Evolutionary conservation across 92 coral and sea anemone species (phyloP), one percentile per base, ranked within the genome.

Genomic region (Bergia puertoricense): DNA sequence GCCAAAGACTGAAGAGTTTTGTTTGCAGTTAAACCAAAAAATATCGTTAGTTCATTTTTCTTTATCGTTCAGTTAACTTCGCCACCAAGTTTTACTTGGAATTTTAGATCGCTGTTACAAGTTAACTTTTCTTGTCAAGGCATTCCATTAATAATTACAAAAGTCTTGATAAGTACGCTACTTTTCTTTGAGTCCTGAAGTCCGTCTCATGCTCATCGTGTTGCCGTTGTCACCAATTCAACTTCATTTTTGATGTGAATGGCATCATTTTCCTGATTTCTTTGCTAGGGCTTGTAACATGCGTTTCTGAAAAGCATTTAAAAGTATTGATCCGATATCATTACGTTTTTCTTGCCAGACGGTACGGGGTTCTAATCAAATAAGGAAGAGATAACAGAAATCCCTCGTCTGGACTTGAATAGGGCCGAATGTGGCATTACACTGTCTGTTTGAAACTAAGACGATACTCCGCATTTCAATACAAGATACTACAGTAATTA

Each of bases 271-370:
- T 77, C n/a, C 46, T 14, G 50, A 44, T 44, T 44, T 41, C 5
- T 42, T n/a, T 4, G 57, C 56, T 11, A 77, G 81, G 30, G n/a
- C 54, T 77, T 77, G 44, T 44, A 77, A 7, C 56, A 77, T 18
- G 7, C n/a, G 81, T 22, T 77, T 77, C 81, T 77, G 81, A 77
- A 77, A 77, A 77, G n/a, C 8, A 41, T 14, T 15, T 30, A 30
- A 30, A 41, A 45, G 44, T 76, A 73, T 36, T 10, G 43, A 73
- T 69, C 15, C 16, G 37, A 73, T 73, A 73, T 0, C 2, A 41
- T 69, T 69, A 69, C 16, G 75, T 69, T n/a, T 69, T 69, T 4
- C 18, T 36, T 54, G 59, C 41, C 43, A 38, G 20, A 73, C 44
- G 43, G 14, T 11, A 11, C 66, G 2, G 13, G 11, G 10, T 57